Base-by-base conservation (phyloP, 1,140 invertebrate species). In the Thaumatotibia leucotreta region DNA sequence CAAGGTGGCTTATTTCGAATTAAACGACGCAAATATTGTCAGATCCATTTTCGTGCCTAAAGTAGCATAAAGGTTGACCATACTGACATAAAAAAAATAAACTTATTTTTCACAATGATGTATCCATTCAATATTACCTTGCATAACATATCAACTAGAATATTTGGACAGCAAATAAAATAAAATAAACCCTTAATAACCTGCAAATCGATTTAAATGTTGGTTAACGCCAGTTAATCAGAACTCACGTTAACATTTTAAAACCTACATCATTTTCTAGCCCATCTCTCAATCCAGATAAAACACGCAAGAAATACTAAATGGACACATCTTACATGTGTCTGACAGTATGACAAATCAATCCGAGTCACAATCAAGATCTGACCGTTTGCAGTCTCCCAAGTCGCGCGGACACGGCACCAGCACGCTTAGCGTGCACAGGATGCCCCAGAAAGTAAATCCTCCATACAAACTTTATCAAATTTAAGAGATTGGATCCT, bases 31-130 rank as follows among this genome's bases (percentile, higher is more conserved):
- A 45, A 20, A 20, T 45, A 0, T 35, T 35, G 14, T 45, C 14
- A 45, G 39, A 45, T 45, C 35, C 35, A 45, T 45, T 45, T 39
- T 45, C 14, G 39, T 20, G 17, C 3, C 17, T 45, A 20, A 45
- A 10, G 8, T 39, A 20, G 39, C 9, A 45, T 4, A 20, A 35
- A 10, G 11, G n/a, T 33, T 33, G 32, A 45, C 17, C 20, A 8
- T 0, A 45, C 5, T 20, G 17, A 5, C 17, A 39, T 75, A 67
- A 76, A 76, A 74, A 83, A 74, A 67, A 73, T 80, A 76, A 74
- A 74, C 17, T 45, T 39, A 17, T 45, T 20, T 20, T 45, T 45
- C 14, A 20, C 14, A 8, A 20, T 11, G 0, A 5, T 20, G 17
- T 45, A 20, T 45, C 20, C n/a, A n/a, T 45, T 45, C 0, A 20